Evolutionary conservation across 2,113 vertebrate genomes (phyloP).

Genomic region (Dasypus novemcinctus): DNA sequence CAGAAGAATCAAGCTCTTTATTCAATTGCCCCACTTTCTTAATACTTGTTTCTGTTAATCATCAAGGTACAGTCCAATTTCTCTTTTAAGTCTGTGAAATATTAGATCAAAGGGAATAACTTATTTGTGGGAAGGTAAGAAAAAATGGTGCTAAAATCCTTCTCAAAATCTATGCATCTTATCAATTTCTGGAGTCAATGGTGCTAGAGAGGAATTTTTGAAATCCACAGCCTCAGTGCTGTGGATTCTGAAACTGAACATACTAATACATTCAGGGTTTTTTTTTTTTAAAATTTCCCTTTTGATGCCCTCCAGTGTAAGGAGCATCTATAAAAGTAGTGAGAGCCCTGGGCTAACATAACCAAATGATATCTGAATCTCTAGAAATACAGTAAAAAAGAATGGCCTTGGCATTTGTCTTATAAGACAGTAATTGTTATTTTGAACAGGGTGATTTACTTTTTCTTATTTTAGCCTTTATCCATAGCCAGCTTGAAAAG

Average conservation of each 20-base stretch:
- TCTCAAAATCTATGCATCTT: not conserved
- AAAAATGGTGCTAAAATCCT: not conserved
- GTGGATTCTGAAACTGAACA: not conserved
- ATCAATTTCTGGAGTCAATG: not conserved
- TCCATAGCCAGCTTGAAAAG: not conserved
- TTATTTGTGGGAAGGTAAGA: not conserved
- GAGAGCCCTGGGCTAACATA: not conserved
- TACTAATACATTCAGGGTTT: not conserved
- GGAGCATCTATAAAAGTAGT: not conserved
- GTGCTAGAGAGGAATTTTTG: not conserved
- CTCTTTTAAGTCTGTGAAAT: constrained; percentile 31
- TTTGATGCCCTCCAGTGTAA: not conserved
- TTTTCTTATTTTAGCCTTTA: not conserved
- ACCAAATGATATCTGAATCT: not conserved
- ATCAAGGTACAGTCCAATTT: constrained; percentile 1
- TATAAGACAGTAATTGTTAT: not conserved
- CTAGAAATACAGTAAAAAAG: not conserved
- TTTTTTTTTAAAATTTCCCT: not conserved
- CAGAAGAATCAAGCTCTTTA: not conserved
- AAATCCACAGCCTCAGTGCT: not conserved
- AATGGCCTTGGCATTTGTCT: not conserved
- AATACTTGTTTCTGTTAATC: not conserved
- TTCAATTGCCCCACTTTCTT: constrained; percentile 22
- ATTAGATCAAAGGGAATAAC: not conserved
- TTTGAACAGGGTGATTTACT: not conserved